Evolutionary conservation across 2,113 vertebrate genomes (phyloP).

Genomic region (Callorhinus ursinus): DNA sequence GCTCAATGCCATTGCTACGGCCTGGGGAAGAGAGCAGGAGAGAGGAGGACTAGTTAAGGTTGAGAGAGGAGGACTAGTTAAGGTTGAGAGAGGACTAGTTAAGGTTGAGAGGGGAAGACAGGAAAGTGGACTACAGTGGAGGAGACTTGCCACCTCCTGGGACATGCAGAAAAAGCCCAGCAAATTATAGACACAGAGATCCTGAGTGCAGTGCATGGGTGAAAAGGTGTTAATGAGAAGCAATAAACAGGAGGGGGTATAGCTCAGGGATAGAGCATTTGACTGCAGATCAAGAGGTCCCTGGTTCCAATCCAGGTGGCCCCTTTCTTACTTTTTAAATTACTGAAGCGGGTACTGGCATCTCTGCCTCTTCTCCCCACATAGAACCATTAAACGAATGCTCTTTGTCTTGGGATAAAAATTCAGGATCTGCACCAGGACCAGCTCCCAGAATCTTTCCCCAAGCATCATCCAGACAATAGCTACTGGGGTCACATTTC

Average conservation of each 20-base stretch:
- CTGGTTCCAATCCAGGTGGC: slow-evolving; percentile 64
- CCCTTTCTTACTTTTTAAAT: background rate
- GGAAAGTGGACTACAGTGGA: background rate
- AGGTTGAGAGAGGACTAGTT: background rate
- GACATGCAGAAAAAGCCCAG: background rate
- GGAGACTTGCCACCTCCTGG: background rate
- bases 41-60: background rate
- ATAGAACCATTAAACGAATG: background rate
- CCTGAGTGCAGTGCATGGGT: background rate
- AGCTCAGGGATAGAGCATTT: slow-evolving; percentile 69
- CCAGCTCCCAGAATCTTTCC: background rate
- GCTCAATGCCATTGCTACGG: accelerated
- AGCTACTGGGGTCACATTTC: background rate
- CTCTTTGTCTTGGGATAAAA: background rate
- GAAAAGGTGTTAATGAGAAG: background rate
- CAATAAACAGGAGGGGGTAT: background rate
- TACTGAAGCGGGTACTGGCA: background rate
- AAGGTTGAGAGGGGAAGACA: background rate
- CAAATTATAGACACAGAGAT: background rate
- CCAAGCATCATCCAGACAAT: background rate
- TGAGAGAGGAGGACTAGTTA: background rate
- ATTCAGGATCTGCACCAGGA: background rate
- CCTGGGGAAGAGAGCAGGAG: background rate
- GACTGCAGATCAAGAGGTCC: slow-evolving; percentile 76
- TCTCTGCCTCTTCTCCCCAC: background rate